Evolutionary conservation across 2,797 vertebrate genomes (phyloP).

Genomic region (Alfaro cultratus): DNA sequence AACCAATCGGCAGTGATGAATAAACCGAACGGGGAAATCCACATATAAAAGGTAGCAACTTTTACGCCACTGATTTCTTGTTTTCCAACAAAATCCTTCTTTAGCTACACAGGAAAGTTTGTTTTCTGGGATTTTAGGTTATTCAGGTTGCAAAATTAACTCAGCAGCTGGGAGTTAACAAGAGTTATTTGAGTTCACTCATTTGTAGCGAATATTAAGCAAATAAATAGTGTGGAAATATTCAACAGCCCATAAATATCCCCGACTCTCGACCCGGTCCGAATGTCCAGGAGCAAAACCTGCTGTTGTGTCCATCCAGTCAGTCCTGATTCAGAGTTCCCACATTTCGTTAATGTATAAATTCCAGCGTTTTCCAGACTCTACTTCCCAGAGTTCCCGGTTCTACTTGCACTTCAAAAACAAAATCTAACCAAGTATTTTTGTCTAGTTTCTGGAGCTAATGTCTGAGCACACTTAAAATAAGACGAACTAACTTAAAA

Average conservation of each 20-base stretch:
- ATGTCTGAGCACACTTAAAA: too few relatives aligned
- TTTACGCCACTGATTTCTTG: background rate
- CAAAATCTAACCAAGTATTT: too few relatives aligned
- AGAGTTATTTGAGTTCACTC: background rate
- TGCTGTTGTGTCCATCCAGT: background rate
- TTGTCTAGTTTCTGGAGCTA: too few relatives aligned
- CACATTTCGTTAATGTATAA: background rate
- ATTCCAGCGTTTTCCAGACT: background rate
- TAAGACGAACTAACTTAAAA: too few relatives aligned
- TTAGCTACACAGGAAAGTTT: background rate
- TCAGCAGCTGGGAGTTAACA: background rate
- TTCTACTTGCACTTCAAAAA: too few relatives aligned
- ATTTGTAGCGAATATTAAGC: background rate
- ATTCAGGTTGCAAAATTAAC: conserved; percentile 8
- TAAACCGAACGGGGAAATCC: background rate
- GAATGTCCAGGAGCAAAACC: conserved; percentile 3
- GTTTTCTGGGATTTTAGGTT: background rate
- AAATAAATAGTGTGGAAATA: background rate
- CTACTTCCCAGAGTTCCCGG: background rate
- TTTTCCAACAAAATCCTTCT: background rate
- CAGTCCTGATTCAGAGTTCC: background rate
- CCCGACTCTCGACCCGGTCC: background rate
- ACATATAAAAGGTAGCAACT: background rate
- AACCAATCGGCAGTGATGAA: background rate
- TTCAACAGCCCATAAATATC: background rate